Evolutionary conservation across 2,888 invertebrate genomes (phyloP).

Genomic region (Nomada ruficornis): DNA sequence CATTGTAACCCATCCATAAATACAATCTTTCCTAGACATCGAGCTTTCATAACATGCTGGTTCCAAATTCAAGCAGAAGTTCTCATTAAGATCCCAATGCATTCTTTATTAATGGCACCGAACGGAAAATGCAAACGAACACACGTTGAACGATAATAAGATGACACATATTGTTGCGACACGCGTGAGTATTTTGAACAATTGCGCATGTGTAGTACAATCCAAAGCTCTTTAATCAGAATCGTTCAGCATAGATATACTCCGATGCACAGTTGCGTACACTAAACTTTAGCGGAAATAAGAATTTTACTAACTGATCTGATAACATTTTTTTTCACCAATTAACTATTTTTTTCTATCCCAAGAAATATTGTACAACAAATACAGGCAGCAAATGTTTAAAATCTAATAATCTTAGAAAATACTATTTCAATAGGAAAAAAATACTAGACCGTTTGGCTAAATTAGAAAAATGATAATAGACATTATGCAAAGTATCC

Average conservation of each 20-base stretch:
- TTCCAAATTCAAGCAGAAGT: neutral
- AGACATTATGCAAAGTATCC: neutral
- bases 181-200: neutral
- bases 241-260: constrained; percentile 27
- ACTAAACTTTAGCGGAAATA: constrained; percentile 79
- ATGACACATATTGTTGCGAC: neutral
- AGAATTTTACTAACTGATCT: constrained; percentile 76
- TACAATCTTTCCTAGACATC: neutral
- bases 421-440: neutral
- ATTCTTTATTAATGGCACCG: neutral
- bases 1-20: neutral
- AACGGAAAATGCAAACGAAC: neutral
- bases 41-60: neutral
- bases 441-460: neutral
- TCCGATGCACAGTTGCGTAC: constrained; percentile 45
- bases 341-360: neutral
- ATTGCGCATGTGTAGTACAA: constrained; percentile 6
- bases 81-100: neutral
- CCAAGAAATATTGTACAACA: neutral
- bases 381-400: neutral
- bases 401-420: neutral
- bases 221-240: constrained; percentile 27
- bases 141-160: neutral
- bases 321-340: constrained; percentile 72
- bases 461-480: neutral